Base-by-base conservation (phyloP, 2,888 invertebrate species). In the Acronicta psi region DNA sequence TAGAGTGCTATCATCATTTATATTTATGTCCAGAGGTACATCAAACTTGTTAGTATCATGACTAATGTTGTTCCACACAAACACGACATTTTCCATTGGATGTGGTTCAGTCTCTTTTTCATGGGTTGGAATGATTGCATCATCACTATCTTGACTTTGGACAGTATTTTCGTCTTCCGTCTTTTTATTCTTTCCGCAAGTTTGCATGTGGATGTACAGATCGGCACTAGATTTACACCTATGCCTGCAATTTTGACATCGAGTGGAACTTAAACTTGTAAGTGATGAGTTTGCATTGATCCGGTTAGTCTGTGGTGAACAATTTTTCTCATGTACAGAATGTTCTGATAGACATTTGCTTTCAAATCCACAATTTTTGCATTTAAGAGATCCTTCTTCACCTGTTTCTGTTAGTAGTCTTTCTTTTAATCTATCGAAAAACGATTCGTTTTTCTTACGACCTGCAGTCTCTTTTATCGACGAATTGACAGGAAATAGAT, bases 211-310 rank as follows among this genome's bases (percentile, higher is more conserved):
- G 59, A 95, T 92, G 66, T 96, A 94, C 45, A 98, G 94, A 89
- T 98, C 98, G 4, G 96, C 95, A 75, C 97, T 97, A 23, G 97
- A 97, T 90, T 98, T 98, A 88, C 98, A 98, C 62, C 98, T 95
- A 85, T 97, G 97, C 68, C 98, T 95, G 86, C 98, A 98, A 84
- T 96, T 96, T 87, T 97, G 97, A 85, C 98, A 98, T 59, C 98
- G 95, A 47, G 97, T 97, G 13, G 97, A 97, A 66, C 96, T 95
- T 77, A 94, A 87, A 73, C 92, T 95, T 43, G 94, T 86, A 62
- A 91, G 89, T 34, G 94, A 80, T 8, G 94, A 85, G 69, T 87
- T 93, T 43, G 88, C 66, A 50, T 84, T 77, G 40, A 83, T 77
- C 59, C 89, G 85, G 83, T 93, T 95, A 38, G 94, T 80, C 36